phyloP scores from a whole-genome alignment of 2,888 invertebrate species.

The Herminia tarsipennalis region DNA sequence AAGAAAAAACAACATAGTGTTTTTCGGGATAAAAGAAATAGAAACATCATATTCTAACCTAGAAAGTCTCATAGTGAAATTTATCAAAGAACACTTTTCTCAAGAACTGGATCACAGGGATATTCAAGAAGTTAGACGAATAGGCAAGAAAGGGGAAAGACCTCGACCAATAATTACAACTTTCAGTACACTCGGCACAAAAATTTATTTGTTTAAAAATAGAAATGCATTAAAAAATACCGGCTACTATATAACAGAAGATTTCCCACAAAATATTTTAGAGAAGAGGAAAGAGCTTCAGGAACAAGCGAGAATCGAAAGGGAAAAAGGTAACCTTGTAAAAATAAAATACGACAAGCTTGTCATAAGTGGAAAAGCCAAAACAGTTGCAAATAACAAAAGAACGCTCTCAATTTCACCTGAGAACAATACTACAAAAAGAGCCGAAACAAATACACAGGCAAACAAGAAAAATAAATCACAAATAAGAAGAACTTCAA shows the following conservation, averaged over 20 bases:
- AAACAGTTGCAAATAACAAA: constrained; percentile 17
- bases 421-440: constrained; percentile 5
- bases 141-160: constrained; percentile 24
- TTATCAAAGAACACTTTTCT: constrained; percentile 18
- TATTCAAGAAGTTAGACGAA: constrained; percentile 17
- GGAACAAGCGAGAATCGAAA: constrained; percentile 25
- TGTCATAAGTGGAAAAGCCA: constrained; percentile 19
- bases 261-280: constrained; percentile 32
- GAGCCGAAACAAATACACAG: constrained; percentile 12
- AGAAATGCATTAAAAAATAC: constrained; percentile 19
- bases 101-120: constrained; percentile 10
- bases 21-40: too few relatives aligned
- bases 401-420: constrained; percentile 24
- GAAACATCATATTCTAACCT: constrained; percentile 21
- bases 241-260: constrained; percentile 25
- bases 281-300: constrained; percentile 30
- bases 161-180: constrained; percentile 21
- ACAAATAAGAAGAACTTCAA: constrained; percentile 10
- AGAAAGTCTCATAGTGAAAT: constrained; percentile 16
- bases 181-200: constrained; percentile 13
- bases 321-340: constrained; percentile 27
- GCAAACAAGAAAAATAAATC: constrained; percentile 19
- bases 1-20: constrained; percentile 16
- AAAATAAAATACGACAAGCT: constrained; percentile 34
- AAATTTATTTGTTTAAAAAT: constrained; percentile 24